Percentiles rank a stretch among this genome's conserved stretches.
These are phyloP conservation scores for Odontomachus brunneus DNA, from an alignment of 1,140 invertebrate genomes.

Conservation along the genomic window DNA sequence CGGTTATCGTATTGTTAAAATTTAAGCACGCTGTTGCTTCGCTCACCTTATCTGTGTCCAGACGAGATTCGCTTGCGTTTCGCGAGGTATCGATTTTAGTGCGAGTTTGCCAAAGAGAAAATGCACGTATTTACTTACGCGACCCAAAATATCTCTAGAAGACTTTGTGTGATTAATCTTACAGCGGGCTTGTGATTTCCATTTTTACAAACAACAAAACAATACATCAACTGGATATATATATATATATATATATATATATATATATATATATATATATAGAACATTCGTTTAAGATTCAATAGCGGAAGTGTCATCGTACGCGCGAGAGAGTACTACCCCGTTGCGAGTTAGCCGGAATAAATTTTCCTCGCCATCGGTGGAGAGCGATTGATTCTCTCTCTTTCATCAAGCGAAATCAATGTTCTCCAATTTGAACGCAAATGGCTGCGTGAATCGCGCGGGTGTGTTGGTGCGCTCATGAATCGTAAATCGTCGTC, in stretches of 20 bases:
- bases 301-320: neutral
- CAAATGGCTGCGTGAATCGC: neutral
- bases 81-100: neutral
- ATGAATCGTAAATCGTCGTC: conserved; percentile 7
- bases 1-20: conserved; percentile 36
- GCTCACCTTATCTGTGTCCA: neutral
- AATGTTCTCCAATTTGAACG: neutral
- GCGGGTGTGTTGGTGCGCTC: neutral
- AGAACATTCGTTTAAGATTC: neutral
- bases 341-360: neutral
- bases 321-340: too few relatives aligned
- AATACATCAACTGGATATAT: neutral
- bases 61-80: neutral
- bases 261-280: too few relatives aligned
- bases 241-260: neutral
- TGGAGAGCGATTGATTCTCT: conserved; percentile 10
- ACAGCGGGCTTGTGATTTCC: neutral
- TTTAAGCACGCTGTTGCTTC: conserved; percentile 1
- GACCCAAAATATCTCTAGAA: too few relatives aligned
- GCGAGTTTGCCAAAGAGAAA: neutral
- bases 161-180: neutral
- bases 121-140: neutral
- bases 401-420: neutral
- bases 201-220: neutral
- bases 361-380: conserved; percentile 22